phyloP scores from a whole-genome alignment of 2,888 invertebrate species.

The Drosophila demipolita region DNA sequence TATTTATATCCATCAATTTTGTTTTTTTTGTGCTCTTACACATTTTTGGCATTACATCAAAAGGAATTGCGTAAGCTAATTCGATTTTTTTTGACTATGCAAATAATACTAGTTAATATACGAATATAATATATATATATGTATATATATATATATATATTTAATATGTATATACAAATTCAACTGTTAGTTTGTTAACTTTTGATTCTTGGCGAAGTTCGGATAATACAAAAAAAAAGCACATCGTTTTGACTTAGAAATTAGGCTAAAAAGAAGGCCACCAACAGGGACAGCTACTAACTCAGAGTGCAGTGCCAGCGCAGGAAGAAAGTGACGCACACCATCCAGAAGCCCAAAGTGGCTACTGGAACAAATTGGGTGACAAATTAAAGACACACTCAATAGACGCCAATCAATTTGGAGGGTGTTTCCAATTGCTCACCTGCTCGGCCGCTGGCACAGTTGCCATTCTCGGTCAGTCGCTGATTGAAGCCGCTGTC shows the following conservation, averaged over 20 bases:
- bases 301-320: conserved; percentile 65
- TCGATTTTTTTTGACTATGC: conserved; percentile 37
- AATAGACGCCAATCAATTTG: neutral
- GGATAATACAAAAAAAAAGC: conserved; percentile 25
- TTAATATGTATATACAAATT: conserved; percentile 66
- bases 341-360: conserved; percentile 62
- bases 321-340: conserved; percentile 53
- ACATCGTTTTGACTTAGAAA: conserved; percentile 32
- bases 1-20: conserved; percentile 10
- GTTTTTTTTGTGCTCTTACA: conserved; percentile 49
- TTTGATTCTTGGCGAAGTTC: conserved; percentile 42
- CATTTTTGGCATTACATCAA: conserved; percentile 53
- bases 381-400: neutral
- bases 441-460: conserved; percentile 59
- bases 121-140: conserved; percentile 21
- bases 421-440: neutral
- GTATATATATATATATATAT: conserved; percentile 44
- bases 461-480: conserved; percentile 76
- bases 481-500: conserved; percentile 84
- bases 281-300: conserved; percentile 66
- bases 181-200: conserved; percentile 73
- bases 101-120: conserved; percentile 19
- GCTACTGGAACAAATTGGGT: conserved; percentile 33
- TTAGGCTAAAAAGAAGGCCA: conserved; percentile 57
- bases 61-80: conserved; percentile 37